Percentiles rank a stretch among this genome's conserved stretches.
phyloP scores from a whole-genome alignment of 2,888 invertebrate genomes.

The Phortica okadai region DNA sequence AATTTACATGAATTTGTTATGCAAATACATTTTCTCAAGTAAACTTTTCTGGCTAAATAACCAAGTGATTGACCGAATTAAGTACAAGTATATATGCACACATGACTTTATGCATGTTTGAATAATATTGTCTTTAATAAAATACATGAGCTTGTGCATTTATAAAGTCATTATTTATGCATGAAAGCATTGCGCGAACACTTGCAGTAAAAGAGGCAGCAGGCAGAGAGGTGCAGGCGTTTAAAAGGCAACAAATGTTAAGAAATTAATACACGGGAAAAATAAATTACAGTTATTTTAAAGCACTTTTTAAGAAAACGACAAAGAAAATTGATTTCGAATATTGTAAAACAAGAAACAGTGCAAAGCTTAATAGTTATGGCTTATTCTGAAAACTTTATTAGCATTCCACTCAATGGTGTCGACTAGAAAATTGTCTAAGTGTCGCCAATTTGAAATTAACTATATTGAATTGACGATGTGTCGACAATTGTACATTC shows the following conservation, averaged over 20 bases:
- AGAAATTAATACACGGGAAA: conserved; percentile 46
- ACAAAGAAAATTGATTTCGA: too few species aligned
- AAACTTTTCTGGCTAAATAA: conserved; percentile 44
- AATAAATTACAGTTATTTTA: conserved; percentile 1
- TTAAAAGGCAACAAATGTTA: conserved; percentile 44
- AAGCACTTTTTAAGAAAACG: too few species aligned
- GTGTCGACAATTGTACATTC: too few species aligned
- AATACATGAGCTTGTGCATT: conserved; percentile 52
- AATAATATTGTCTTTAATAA: conserved; percentile 64
- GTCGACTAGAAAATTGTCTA: too few species aligned
- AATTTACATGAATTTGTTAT: conserved; percentile 26
- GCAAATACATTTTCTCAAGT: conserved; percentile 59
- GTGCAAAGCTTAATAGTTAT: too few species aligned
- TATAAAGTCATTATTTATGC: conserved; percentile 60
- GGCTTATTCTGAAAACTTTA: too few species aligned
- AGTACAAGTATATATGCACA: neutral
- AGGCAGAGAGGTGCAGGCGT: neutral
- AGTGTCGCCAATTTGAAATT: too few species aligned
- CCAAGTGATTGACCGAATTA: neutral
- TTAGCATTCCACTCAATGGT: too few species aligned
- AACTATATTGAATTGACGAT: too few species aligned
- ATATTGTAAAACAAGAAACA: too few species aligned
- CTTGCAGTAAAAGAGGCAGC: conserved; percentile 33
- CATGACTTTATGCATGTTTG: conserved; percentile 31
- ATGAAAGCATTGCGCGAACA: conserved; percentile 29